Base-by-base conservation (phyloP, 2,888 invertebrate genomes). In the Trypoxylon attenuatum region DNA sequence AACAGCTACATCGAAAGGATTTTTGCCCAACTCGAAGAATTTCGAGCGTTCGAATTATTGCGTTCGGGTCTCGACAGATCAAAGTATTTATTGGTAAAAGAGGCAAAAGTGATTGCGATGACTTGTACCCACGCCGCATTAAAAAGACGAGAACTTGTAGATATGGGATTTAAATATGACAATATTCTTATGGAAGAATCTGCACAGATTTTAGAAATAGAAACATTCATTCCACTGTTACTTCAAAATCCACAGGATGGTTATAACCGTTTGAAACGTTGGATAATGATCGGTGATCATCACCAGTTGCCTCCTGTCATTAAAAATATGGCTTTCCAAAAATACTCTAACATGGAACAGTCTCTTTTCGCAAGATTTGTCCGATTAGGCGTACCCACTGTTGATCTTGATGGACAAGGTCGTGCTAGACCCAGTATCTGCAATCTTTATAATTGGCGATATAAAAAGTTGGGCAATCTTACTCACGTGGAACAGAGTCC, bases 201-300 rank as follows among this genome's bases (percentile, higher is more conserved):
- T 0, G 99, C 99, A 0, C 99, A 99, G 88, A 99, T 99, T 82
- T 89, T 99, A 38, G 99, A 99, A 88, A 99, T 99, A 65, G 99
- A 99, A 88, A 99, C 99, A 0, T 99, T 99, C 87, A 99, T 99
- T 78, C 99, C 99, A 0, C 89, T 99, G 10, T 90, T 99, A 1
- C 90, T 99, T n/a, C 99, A 99, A 89, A 99, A 99, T 88, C 98
- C 99, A 0, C 93, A 98, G 86, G 98, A 99, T 85, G 98, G 98
- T 0, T 94, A 93, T 75, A 98, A 97, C 83, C 91, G 99, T 0
- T 89, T 99, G 62, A 99, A 99, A 88, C 91, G 99, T 13, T 99
- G 99, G 99, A 98, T 99, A 78, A 99, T 99, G 99, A 99, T 99
- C 81, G 99, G 99, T 0, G 99, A 96, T 88, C 99, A 99, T 88